Base-by-base conservation (phyloP, 2,888 invertebrate species). In the Cynaeus angustus region DNA sequence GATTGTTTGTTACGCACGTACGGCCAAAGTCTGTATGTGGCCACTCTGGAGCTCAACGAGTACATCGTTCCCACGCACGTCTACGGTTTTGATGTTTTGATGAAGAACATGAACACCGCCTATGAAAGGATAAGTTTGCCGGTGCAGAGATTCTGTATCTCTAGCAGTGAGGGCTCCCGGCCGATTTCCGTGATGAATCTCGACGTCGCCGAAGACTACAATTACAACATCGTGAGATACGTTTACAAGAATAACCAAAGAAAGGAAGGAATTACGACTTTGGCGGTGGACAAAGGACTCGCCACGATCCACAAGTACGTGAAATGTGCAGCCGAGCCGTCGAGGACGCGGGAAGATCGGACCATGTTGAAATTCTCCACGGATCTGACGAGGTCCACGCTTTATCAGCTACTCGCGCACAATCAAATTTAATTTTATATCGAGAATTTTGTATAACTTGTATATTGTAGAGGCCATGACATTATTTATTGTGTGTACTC, bases 1-100 rank as follows among this genome's bases (percentile, higher is more conserved):
- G 92, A 93, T 81, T 93, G 92, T 78, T 78, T 90, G 12, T 88
- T 91, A 70, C 87, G 92, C 72, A 89, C 87, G 28, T 75, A 76
- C 48, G 75, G 77, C 6, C 87, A 87, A 79, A 87, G 87, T 0
- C 87, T 87, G 73, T 88, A 88, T 82, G 87, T 87, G 0, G 84
- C 87, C 67, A 87, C 89, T 0, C 79, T 91, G 33, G 87, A 89
- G 0, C 89, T 91, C 88, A 89, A 91, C 76, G 91, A 92, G 75
- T 92, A 89, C 75, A 79, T 92, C 53, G 89, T 91, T 30, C 89
- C 91, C 1, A 85, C 88, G 71, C 86, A 88, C 50, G 88, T 90
- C 75, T 87, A 86, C 71, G 87, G 86, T 28, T 80, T 91, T 0
- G 86, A 86, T 71, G 87, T 87, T 55, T 83, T 91, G 43, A 79